A percentile compares a stretch with the other conserved stretches of the same genome.
phyloP scores from a whole-genome alignment of 30 jellyfish, hydroid and myxozoan genomes.

The Mastigias papua region DNA sequence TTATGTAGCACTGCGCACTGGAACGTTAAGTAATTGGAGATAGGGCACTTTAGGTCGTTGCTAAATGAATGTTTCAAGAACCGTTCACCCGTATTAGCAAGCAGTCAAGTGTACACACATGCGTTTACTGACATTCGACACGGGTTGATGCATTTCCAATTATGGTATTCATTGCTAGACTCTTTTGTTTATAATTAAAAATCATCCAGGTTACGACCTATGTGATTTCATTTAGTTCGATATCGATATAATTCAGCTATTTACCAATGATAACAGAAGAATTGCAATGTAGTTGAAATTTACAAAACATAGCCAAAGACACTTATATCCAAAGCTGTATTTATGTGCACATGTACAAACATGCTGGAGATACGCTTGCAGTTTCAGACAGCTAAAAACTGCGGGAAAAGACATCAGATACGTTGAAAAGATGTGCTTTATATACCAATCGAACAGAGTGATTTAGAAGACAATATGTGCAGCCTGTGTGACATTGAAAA shows the following conservation, averaged over 20 bases:
- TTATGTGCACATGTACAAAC: no score
- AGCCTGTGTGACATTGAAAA: no score
- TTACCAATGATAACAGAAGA: background rate
- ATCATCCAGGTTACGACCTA: slow-evolving; percentile 23
- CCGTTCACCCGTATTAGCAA: slow-evolving; percentile 65
- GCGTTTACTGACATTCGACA: slow-evolving; percentile 21
- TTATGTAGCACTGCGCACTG: slow-evolving; percentile 58
- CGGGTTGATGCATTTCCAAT: slow-evolving; percentile 38
- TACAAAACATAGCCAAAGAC: background rate
- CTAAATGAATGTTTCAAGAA: slow-evolving; percentile 44
- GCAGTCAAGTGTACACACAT: slow-evolving; percentile 75
- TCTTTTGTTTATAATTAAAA: background rate
- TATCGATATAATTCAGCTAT: slow-evolving; percentile 22
- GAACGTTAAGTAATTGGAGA: slow-evolving; percentile 73
- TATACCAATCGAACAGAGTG: no score
- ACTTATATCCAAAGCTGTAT: no score
- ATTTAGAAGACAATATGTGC: no score
- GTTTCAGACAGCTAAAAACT: no score
- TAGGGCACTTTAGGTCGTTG: slow-evolving; percentile 81
- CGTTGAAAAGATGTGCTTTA: no score
- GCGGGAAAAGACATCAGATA: no score
- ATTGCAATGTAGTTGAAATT: background rate
- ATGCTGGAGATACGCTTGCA: no score
- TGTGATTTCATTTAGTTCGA: background rate
- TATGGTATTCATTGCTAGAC: slow-evolving; percentile 10